phyloP scores from a whole-genome alignment of 2,113 vertebrate genomes.

The Prochilodus magdalenae region DNA sequence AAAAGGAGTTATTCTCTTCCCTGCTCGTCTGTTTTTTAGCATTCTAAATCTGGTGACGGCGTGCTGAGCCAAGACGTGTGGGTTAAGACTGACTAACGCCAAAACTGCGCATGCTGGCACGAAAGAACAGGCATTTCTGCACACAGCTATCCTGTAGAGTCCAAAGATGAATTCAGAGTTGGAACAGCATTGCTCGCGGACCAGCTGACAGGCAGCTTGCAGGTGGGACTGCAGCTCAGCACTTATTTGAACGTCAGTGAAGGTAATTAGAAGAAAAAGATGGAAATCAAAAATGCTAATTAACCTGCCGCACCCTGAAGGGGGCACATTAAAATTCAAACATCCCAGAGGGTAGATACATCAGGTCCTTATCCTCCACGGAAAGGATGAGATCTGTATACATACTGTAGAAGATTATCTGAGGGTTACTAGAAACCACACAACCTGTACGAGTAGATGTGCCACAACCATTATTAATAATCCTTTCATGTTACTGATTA shows the following conservation, averaged over 20 bases:
- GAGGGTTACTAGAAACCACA: no score
- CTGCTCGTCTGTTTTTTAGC: no score
- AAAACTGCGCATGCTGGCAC: not conserved
- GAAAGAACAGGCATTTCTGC: not conserved
- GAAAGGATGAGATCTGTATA: not conserved
- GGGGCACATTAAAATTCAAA: constrained; percentile 39
- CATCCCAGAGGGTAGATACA: not conserved
- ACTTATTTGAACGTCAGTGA: constrained; percentile 51
- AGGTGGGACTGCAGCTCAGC: constrained; percentile 39
- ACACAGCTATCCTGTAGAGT: not conserved
- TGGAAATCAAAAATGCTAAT: constrained; percentile 63
- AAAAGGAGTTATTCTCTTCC: not conserved
- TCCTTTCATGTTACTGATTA: no score
- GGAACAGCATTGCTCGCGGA: no score
- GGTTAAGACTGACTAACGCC: not conserved
- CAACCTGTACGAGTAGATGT: no score
- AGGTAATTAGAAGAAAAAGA: constrained; percentile 39
- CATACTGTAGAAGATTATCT: not conserved
- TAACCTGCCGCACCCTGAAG: constrained; percentile 39
- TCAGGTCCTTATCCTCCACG: not conserved
- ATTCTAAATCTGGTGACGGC: not conserved
- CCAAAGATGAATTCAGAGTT: no score
- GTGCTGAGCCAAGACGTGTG: not conserved
- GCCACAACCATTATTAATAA: no score
- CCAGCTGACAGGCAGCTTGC: not conserved